Evolutionary conservation across 2,113 vertebrate species (phyloP).

Genomic region (Anolis carolinensis): DNA sequence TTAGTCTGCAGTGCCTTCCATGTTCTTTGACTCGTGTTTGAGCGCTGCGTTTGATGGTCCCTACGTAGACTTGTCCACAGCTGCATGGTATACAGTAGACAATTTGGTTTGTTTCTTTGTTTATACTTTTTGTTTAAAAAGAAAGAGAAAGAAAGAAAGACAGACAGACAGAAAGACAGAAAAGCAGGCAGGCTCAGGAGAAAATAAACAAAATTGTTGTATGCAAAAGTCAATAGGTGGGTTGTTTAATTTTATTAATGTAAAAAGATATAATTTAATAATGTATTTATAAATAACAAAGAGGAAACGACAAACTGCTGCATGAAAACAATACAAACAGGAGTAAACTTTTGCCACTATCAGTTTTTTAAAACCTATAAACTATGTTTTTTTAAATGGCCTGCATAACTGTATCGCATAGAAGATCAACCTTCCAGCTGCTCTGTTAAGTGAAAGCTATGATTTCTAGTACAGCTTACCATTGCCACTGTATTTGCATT

Average conservation of each 20-base stretch:
- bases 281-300: background rate
- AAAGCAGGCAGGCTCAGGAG: too few species aligned
- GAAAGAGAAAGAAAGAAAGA: too few species aligned
- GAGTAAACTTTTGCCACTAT: too few species aligned
- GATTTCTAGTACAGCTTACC: background rate
- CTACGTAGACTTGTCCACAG: too few species aligned
- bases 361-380: background rate
- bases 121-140: too few species aligned
- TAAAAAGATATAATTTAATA: background rate
- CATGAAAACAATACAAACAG: accelerated
- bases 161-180: too few species aligned
- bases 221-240: background rate
- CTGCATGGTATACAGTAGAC: too few species aligned
- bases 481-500: conserved; percentile 63
- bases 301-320: background rate
- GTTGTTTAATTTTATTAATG: background rate
- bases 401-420: background rate
- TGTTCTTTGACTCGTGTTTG: too few species aligned
- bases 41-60: too few species aligned
- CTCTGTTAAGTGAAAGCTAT: background rate
- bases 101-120: too few species aligned
- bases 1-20: too few species aligned
- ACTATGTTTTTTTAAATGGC: background rate
- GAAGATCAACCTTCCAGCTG: background rate
- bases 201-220: too few species aligned